Evolutionary conservation across 2,113 vertebrate genomes (phyloP), one percentile per base, ranked within the genome.

Genomic region (Garra rufa): DNA sequence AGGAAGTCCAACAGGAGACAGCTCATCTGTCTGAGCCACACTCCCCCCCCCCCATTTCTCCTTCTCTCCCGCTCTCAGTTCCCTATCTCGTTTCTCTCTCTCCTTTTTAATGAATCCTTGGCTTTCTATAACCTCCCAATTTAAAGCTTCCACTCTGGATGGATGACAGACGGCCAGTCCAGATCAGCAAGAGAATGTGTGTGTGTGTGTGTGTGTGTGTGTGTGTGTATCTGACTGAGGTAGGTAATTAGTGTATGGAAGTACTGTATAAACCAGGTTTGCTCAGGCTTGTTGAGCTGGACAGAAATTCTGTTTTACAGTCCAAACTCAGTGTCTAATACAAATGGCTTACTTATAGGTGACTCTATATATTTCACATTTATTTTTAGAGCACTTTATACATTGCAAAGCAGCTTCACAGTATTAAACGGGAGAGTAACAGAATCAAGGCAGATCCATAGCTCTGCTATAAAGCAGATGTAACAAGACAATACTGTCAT

Each of bases 11-110:
- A 94, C 95, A 94, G 94, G 96, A 97, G 96, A 96, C 94, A 87
- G 86, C 95, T 98, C 96, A 96, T 97, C 96, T 97, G 96, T 96
- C 95, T 94, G 92, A 95, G 94, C 93, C 95, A 93, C 93, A 88
- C 76, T 63, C 78, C 76, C 57, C 81, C 82, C 83, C 75, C 38
- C 76, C 57, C 76, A 38, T 83, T 81, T 76, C 87, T 65, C 61
- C 76, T 65, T 69, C 44, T 92, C 86, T 86, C 85, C 93, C 94
- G 95, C 48, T 10, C 65, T 70, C 78, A 76, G 76, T 57, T 80
- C 15, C 65, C 79, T 52, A 34, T 77, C 44, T 74, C 41, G 26
- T 48, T 65, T 46, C 70, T 13, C 55, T 59, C 67, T 70, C 76
- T 80, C 41, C 63, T 91, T 83, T 83, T 84, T 94, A 96, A 96